phyloP scores from a whole-genome alignment of 2,888 invertebrate species.

The Oscheius sp. region DNA sequence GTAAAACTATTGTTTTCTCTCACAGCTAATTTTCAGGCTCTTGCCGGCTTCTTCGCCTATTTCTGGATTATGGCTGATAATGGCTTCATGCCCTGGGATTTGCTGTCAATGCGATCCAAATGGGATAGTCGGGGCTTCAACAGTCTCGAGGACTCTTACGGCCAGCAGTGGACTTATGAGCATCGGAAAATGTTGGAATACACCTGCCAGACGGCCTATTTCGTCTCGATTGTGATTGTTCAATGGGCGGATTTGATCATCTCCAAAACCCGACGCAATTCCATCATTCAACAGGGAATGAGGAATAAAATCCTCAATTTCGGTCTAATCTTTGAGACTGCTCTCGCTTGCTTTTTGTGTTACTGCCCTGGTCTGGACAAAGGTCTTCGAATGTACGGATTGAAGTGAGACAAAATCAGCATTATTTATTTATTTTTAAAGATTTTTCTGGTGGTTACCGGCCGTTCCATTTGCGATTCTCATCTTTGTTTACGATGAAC shows the following conservation, averaged over 20 bases:
- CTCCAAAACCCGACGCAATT: slow-evolving; percentile 74
- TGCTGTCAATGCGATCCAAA: slow-evolving; percentile 92
- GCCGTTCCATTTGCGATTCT: slow-evolving; percentile 96
- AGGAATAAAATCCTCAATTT: slow-evolving; percentile 95
- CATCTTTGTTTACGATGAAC: slow-evolving; percentile 98
- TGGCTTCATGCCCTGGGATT: slow-evolving; percentile 87
- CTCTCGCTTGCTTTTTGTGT: slow-evolving; percentile 91
- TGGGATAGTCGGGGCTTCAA: slow-evolving; percentile 99
- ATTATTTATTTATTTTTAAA: slow-evolving; percentile 71
- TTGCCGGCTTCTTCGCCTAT: slow-evolving; percentile 98
- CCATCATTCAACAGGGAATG: slow-evolving; percentile 73
- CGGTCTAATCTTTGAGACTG: slow-evolving; percentile 91
- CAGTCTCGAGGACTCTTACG: slow-evolving; percentile 95
- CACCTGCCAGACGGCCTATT: slow-evolving; percentile 75
- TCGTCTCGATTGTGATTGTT: slow-evolving; percentile 74
- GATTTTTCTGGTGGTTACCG: slow-evolving; percentile 98
- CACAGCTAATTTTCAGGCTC: slow-evolving; percentile 76
- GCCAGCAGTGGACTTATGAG: slow-evolving; percentile 83
- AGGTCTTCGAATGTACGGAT: slow-evolving; percentile 94
- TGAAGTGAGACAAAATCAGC: slow-evolving; percentile 70
- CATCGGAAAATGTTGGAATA: slow-evolving; percentile 72
- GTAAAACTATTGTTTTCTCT: slow-evolving; percentile 70
- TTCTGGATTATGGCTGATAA: slow-evolving; percentile 99
- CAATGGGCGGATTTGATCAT: slow-evolving; percentile 75
- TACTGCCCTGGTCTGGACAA: slow-evolving; percentile 98